Evolutionary conservation across 2,888 invertebrate genomes (phyloP).

Genomic region (Cylloceria caligata): DNA sequence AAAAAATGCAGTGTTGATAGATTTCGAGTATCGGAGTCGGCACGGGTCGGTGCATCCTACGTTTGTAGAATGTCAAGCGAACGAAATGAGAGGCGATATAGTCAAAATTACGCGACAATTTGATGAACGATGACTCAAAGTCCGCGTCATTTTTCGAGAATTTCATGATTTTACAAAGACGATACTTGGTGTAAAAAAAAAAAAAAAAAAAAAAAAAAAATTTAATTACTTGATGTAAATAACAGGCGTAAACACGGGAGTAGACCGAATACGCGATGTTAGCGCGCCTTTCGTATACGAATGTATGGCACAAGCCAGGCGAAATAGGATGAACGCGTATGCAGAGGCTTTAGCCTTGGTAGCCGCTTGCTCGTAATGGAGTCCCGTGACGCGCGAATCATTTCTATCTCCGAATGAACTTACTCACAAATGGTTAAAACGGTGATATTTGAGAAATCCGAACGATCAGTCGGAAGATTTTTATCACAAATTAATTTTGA

Average conservation of each 20-base stretch:
- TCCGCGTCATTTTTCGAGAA: conserved; percentile 45
- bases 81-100: conserved; percentile 45
- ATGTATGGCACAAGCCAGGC: conserved; percentile 69
- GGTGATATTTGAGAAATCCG: background rate
- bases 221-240: conserved; percentile 32
- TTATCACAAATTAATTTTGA: background rate
- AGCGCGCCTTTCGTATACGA: conserved; percentile 42
- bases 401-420: conserved; percentile 41
- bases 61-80: conserved; percentile 51
- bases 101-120: conserved; percentile 47
- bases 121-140: conserved; percentile 54
- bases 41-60: conserved; percentile 34
- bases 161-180: conserved; percentile 23
- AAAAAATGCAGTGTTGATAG: conserved; percentile 37
- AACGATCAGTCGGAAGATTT: conserved; percentile 1
- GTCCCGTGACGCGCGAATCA: conserved; percentile 69
- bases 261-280: conserved; percentile 24
- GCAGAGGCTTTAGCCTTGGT: conserved; percentile 66
- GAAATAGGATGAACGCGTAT: conserved; percentile 68
- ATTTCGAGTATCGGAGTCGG: conserved; percentile 52
- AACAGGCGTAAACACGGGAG: conserved; percentile 29
- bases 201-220: no score
- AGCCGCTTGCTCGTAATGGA: conserved; percentile 67
- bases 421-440: conserved; percentile 39
- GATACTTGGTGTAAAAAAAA: no score